phyloP scores from a whole-genome alignment of 1,140 invertebrate species.

The Bombus polaris region DNA sequence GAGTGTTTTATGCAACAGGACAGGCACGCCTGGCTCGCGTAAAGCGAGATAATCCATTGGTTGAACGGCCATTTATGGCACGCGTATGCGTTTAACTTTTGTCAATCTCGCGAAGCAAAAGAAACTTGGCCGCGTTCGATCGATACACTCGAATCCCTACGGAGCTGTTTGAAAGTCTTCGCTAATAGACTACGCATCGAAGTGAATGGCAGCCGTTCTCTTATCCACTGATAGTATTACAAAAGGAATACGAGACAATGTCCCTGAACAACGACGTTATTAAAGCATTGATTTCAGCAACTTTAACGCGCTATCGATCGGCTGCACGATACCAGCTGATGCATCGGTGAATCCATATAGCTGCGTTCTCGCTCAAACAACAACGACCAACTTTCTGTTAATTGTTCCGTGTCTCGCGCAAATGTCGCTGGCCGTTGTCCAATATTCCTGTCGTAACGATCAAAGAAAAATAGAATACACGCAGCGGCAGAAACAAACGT shows the following conservation, averaged over 20 bases:
- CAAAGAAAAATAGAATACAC: too few relatives aligned
- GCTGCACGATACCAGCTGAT: background rate
- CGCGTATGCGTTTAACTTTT: slow-evolving; percentile 6
- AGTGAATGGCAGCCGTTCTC: background rate
- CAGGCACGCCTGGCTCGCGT: background rate
- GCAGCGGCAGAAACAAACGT: too few relatives aligned
- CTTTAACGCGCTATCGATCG: slow-evolving; percentile 27
- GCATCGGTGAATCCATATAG: background rate
- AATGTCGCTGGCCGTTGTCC: too few relatives aligned
- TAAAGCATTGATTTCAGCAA: slow-evolving; percentile 8
- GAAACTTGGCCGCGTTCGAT: background rate
- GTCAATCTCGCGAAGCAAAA: background rate
- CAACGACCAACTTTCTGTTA: too few relatives aligned
- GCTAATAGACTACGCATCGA: background rate
- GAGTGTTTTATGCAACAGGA: slow-evolving; percentile 48
- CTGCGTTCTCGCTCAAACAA: too few relatives aligned
- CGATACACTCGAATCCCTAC: background rate
- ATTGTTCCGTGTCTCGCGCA: too few relatives aligned
- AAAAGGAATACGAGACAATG: slow-evolving; percentile 1
- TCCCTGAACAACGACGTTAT: background rate
- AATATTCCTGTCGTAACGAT: too few relatives aligned
- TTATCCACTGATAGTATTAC: background rate
- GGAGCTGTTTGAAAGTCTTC: background rate
- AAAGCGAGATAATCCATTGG: background rate
- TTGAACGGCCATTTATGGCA: slow-evolving; percentile 23